Percentiles rank a stretch among this genome's conserved stretches.
Conservation (phyloP, 2,888 invertebrate species). For the Coelinius sp. region DNA sequence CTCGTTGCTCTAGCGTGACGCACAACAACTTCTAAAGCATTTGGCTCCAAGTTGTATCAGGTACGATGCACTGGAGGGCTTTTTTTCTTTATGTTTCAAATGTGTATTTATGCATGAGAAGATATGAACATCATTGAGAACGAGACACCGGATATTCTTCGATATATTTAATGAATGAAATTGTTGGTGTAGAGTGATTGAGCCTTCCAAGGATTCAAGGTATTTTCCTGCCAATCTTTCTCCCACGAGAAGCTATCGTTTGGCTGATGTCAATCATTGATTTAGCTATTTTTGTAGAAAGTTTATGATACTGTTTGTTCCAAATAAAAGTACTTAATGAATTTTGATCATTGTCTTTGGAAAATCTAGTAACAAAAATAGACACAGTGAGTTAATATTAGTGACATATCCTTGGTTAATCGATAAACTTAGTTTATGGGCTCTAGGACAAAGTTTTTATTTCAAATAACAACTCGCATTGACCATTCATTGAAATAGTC, state of each 20-base stretch:
- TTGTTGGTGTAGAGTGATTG: no score
- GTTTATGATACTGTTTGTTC: no score
- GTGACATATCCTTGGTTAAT: background rate
- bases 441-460: conserved; percentile 7
- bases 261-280: no score
- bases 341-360: background rate
- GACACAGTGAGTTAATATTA: background rate
- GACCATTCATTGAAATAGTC: background rate
- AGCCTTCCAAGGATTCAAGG: no score
- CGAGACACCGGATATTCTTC: background rate
- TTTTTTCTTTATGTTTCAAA: background rate
- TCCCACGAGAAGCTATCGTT: no score
- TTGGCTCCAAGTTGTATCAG: conserved; percentile 5
- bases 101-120: conserved; percentile 19
- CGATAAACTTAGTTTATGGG: conserved; percentile 16
- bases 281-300: no score
- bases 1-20: conserved; percentile 53
- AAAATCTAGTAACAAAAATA: background rate
- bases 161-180: background rate
- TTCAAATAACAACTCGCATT: conserved; percentile 7
- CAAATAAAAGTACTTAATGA: no score
- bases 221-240: no score
- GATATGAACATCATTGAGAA: background rate
- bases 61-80: background rate
- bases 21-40: conserved; percentile 2